phyloP scores from a whole-genome alignment of 2,888 invertebrate species.

The Polyommatus icarus region DNA sequence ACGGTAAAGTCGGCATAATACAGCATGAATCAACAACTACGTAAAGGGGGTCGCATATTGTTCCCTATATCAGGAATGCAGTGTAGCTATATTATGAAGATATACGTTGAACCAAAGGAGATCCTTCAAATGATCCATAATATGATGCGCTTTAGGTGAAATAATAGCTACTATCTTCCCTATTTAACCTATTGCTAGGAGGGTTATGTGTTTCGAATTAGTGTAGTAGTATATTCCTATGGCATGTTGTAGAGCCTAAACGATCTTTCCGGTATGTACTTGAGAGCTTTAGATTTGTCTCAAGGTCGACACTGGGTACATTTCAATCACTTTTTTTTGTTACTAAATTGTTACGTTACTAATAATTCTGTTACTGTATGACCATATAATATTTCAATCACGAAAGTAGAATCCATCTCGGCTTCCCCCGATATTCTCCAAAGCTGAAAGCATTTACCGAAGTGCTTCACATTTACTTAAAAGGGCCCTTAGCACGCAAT shows the following conservation, averaged over 20 bases:
- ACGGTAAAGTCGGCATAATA: constrained; percentile 6
- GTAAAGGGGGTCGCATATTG: constrained; percentile 16
- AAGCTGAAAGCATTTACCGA: constrained; percentile 6
- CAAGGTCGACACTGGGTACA: too few species aligned
- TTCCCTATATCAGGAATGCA: constrained; percentile 11
- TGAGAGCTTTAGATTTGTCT: too few species aligned
- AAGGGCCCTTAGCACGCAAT: constrained; percentile 14
- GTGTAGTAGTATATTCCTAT: too few species aligned
- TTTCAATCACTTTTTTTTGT: too few species aligned
- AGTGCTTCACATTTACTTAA: constrained; percentile 18
- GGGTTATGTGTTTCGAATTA: too few species aligned
- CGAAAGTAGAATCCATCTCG: background rate
- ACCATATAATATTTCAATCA: background rate
- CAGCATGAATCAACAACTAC: constrained; percentile 14
- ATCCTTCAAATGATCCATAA: constrained; percentile 4
- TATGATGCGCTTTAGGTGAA: background rate
- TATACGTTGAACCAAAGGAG: background rate
- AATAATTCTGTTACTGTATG: background rate
- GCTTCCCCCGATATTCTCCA: background rate
- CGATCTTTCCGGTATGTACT: too few species aligned
- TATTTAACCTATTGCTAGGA: background rate
- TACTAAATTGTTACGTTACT: too few species aligned
- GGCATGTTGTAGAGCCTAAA: too few species aligned
- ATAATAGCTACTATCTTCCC: background rate
- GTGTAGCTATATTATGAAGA: background rate